phyloP scores from a whole-genome alignment of 2,888 invertebrate species.

The Calliphora vomitoria region DNA sequence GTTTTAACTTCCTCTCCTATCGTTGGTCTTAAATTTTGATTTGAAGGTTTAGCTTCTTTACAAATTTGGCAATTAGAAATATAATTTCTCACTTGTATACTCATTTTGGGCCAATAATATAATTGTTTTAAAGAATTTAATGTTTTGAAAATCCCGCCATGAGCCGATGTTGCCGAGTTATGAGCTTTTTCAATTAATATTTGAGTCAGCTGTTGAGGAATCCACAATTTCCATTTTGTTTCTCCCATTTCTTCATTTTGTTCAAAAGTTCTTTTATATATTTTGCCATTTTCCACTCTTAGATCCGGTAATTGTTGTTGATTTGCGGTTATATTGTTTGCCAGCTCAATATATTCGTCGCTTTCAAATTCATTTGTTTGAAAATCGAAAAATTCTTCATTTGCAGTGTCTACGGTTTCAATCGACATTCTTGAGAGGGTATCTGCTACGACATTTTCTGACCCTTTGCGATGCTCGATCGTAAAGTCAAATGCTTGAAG shows the following conservation, averaged over 20 bases:
- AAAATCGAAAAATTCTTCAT: constrained; percentile 7
- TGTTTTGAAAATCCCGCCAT: constrained; percentile 35
- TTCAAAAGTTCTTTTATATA: constrained; percentile 27
- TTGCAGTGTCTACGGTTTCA: background rate
- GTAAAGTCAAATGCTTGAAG: constrained; percentile 47
- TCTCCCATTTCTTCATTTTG: no score
- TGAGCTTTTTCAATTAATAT: constrained; percentile 39
- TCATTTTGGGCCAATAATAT: constrained; percentile 46
- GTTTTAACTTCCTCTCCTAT: constrained; percentile 31
- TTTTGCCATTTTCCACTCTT: background rate
- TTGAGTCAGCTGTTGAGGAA: constrained; percentile 1
- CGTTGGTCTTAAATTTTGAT: background rate
- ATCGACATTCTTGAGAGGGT: constrained; percentile 2
- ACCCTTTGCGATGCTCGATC: constrained; percentile 63
- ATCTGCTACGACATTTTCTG: constrained; percentile 60
- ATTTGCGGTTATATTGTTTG: background rate
- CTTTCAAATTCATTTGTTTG: constrained; percentile 37
- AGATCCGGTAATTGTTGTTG: constrained; percentile 17
- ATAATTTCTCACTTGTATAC: background rate
- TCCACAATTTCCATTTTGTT: constrained; percentile 41
- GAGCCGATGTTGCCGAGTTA: background rate
- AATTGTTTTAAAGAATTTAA: background rate
- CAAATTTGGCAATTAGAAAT: background rate
- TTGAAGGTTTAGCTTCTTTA: constrained; percentile 27
- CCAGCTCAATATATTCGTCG: constrained; percentile 27